phyloP scores from a whole-genome alignment of 1,140 invertebrate species.

The Paralvinella palmiformis region DNA sequence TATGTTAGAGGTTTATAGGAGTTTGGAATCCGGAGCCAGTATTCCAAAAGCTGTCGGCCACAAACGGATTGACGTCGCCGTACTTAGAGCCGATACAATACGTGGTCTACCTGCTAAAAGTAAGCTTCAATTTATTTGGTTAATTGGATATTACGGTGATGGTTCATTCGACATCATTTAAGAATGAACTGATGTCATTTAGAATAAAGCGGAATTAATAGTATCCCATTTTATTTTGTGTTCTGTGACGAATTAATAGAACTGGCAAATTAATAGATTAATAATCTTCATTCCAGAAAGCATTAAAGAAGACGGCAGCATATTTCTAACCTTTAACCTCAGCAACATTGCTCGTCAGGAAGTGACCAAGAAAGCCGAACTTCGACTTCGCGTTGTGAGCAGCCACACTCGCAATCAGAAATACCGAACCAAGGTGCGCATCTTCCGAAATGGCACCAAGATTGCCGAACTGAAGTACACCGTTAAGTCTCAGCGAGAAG shows the following conservation, averaged over 20 bases:
- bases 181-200: background rate
- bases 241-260: background rate
- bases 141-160: background rate
- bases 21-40: background rate
- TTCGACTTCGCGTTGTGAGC: background rate
- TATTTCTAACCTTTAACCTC: background rate
- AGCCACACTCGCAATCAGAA: background rate
- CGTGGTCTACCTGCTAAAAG: conserved; percentile 1
- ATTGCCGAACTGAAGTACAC: background rate
- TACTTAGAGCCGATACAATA: background rate
- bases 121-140: background rate
- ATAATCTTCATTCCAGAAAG: no score
- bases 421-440: background rate
- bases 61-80: background rate
- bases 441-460: background rate
- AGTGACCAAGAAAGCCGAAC: conserved; percentile 2
- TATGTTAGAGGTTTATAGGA: background rate
- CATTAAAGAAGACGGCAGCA: background rate
- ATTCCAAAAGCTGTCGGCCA: background rate
- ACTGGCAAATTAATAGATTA: no score
- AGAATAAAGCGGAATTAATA: background rate
- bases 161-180: background rate
- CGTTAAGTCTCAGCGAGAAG: background rate
- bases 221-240: background rate
- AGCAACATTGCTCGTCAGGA: background rate